Evolutionary conservation across 2,888 invertebrate species (phyloP), one percentile per base, ranked within the genome.

Genomic region (Meloe dianella): DNA sequence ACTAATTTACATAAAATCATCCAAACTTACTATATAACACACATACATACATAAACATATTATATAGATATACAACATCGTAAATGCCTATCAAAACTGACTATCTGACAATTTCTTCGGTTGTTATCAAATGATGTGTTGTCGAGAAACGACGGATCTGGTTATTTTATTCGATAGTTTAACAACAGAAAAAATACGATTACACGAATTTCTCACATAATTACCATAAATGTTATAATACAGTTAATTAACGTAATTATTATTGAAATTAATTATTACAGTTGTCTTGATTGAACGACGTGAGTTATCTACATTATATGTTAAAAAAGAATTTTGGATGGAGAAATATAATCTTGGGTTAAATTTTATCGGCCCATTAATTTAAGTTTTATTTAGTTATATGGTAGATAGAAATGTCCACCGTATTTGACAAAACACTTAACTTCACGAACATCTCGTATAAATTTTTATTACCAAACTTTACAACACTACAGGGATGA

Each of bases 1-100:
- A 47, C 70, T 74, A 61, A 78, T 78, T 78, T 78, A 76, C 77
- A 77, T 78, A 72, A 75, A 73, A 71, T 71, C 67, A 70, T 73
- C 67, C 72, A 73, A 71, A 63, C 47, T 58, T 68, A 66, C 64
- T 74, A 77, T 76, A 75, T 76, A 77, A 77, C 17, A 41, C 38
- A 41, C n/a, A n/a, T 2, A 14, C 12, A 35, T 6, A 35, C 12
- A 12, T 12, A 12, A n/a, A n/a, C n/a, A 35, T 12, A 12, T 12
- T 12, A 35, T 41, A 41, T 10, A 41, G 6, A 17, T 41, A 41
- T 4, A n/a, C n/a, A 41, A 17, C 5, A 41, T 41, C 17, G 38
- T 41, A 41, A 17, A 17, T n/a, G n/a, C 38, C 38, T 17, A 41
- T 41, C 38, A 41, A 41, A 41, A 75, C 73, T 75, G 70, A 71